Evolutionary conservation across 2,888 invertebrate genomes (phyloP), one percentile per base, ranked within the genome.

Genomic region (Drosophila prolongata): DNA sequence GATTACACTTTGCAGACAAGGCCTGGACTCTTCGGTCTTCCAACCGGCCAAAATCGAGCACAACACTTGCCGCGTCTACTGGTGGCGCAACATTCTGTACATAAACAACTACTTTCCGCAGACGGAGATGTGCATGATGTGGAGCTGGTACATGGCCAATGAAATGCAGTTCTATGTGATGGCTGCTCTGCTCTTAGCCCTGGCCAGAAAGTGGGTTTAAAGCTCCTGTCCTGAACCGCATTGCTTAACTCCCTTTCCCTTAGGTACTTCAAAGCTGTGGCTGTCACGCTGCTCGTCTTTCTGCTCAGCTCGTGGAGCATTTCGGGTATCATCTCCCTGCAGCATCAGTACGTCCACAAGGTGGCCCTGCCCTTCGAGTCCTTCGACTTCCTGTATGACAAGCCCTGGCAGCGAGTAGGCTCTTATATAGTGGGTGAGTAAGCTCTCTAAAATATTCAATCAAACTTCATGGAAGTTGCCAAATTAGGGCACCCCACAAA

Each of bases 71-170:
- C 94, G 94, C 56, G 93, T 94, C 75, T 96, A 94, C 90, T 97
- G 97, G 97, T 97, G 97, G 97, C 93, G 96, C 67, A 97, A 97
- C 88, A 93, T 95, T n/a, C 93, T 97, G 14, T 97, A 96, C 90
- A 95, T 97, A 86, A 96, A 97, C 91, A 97, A 96, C 87, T 94
- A 96, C 89, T 97, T 94, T 90, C 95, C 96, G 0, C 95, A 95
- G 89, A 93, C 93, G 27, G 96, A 96, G 89, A 95, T 96, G 93
- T 96, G 96, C 90, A 95, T 96, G 95, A 93, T 95, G 65, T 96
- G 96, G 96, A 95, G 95, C 50, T 96, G 96, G 96, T 96, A 96
- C 83, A 95, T 96, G 93, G 95, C 96, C 9, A 96, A 96, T 83
- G 96, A 96, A 87, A 96, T 95, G 68, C 96, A 96, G 91, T 96